These are phyloP conservation scores for Leptinotarsa haldemani DNA, from an alignment of 2,888 invertebrate genomes.

Conservation along the genomic window DNA sequence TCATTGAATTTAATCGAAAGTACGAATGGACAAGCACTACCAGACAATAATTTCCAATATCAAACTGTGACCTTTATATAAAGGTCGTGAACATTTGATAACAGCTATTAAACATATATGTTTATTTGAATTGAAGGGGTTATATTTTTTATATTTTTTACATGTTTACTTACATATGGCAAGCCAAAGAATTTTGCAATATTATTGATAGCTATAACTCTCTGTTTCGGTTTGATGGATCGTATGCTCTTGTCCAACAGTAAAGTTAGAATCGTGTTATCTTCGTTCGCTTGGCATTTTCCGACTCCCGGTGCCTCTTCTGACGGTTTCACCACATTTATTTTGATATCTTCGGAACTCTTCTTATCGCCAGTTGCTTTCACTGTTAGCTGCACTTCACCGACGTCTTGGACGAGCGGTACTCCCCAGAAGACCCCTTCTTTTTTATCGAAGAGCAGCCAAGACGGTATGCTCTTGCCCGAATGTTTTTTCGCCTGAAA, in stretches of 20 bases:
- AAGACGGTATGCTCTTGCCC: constrained; percentile 69
- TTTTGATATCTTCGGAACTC: constrained; percentile 76
- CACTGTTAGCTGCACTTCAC: constrained; percentile 74
- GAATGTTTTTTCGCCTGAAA: constrained; percentile 64
- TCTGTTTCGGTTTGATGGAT: constrained; percentile 72
- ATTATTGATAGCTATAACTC: constrained; percentile 77
- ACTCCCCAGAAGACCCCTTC: constrained; percentile 81
- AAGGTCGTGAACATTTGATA: too few species aligned
- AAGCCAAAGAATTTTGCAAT: constrained; percentile 78
- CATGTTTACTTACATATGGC: constrained; percentile 72
- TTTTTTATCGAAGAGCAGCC: constrained; percentile 79
- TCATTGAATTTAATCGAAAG: too few species aligned
- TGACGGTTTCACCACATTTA: constrained; percentile 69
- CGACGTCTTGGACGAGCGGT: constrained; percentile 76
- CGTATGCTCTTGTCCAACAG: constrained; percentile 76
- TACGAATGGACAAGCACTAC: too few species aligned
- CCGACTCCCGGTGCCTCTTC: constrained; percentile 47
- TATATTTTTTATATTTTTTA: too few species aligned
- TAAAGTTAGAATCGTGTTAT: constrained; percentile 71
- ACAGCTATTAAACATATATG: not conserved
- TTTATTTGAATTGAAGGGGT: too few species aligned
- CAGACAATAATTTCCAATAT: too few species aligned
- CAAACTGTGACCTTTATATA: too few species aligned
- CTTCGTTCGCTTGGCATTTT: constrained; percentile 59
- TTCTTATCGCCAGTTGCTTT: constrained; percentile 66